Evolutionary conservation across 2,797 vertebrate species (phyloP).

Genomic region (Sebastes minor): DNA sequence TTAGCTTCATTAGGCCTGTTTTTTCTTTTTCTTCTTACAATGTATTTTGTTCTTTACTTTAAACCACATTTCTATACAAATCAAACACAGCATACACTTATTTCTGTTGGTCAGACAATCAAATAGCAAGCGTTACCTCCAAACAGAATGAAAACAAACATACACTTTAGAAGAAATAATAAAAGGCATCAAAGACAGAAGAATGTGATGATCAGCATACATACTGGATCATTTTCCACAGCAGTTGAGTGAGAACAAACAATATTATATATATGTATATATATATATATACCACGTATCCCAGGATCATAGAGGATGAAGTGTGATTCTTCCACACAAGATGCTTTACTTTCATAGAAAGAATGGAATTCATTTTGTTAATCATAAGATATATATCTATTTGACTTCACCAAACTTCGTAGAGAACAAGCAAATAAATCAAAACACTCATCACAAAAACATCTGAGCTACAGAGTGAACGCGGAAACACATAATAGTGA

Average conservation of each 20-base stretch:
- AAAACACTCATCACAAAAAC: slow-evolving; percentile 47
- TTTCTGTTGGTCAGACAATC: slow-evolving; percentile 72
- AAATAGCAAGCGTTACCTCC: slow-evolving; percentile 64
- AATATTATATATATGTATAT: slow-evolving; percentile 21
- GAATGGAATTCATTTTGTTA: slow-evolving; percentile 86
- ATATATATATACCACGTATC: slow-evolving; percentile 42
- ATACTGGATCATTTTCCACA: slow-evolving; percentile 54
- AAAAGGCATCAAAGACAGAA: slow-evolving; percentile 71
- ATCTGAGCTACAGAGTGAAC: slow-evolving; percentile 23
- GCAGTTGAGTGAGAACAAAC: slow-evolving; percentile 54
- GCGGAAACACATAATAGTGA: slow-evolving; percentile 26
- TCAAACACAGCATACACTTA: slow-evolving; percentile 76
- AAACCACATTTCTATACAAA: slow-evolving; percentile 75
- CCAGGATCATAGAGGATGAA: slow-evolving; percentile 64
- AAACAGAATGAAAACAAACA: slow-evolving; percentile 52
- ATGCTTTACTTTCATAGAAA: slow-evolving; percentile 96
- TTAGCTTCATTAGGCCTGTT: slow-evolving; percentile 57
- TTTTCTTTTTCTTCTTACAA: slow-evolving; percentile 62
- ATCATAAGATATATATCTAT: slow-evolving; percentile 64
- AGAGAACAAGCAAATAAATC: slow-evolving; percentile 58
- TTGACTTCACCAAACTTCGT: slow-evolving; percentile 67
- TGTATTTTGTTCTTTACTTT: slow-evolving; percentile 70
- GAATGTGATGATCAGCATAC: slow-evolving; percentile 61
- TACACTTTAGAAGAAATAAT: slow-evolving; percentile 58
- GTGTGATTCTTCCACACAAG: slow-evolving; percentile 85